These are phyloP conservation scores for Eurystomus gularis DNA, from an alignment of 2,113 vertebrate species.

Conservation along the genomic window DNA sequence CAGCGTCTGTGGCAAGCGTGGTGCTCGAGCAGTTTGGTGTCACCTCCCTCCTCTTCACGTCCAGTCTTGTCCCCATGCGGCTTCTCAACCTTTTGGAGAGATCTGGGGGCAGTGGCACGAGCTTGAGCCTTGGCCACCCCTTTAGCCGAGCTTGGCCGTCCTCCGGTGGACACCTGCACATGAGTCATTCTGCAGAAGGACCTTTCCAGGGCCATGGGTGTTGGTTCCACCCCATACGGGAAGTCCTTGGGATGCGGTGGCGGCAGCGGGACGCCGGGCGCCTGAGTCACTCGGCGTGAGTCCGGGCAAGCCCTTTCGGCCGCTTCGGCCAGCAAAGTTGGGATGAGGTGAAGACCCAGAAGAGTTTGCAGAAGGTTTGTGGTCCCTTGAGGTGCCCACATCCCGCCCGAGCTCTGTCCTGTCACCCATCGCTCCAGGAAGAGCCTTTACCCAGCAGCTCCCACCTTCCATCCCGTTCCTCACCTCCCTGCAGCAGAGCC, in stretches of 20 bases:
- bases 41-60: not conserved
- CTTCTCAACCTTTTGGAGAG: too few species aligned
- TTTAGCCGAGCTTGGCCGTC: not conserved
- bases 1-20: too few species aligned
- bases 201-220: not conserved
- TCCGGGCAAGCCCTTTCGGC: not conserved
- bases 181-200: not conserved
- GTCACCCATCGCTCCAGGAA: accelerated
- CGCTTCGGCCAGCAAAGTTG: accelerated
- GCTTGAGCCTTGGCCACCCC: too few species aligned
- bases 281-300: not conserved
- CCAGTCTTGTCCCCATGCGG: accelerated
- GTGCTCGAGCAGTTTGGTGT: too few species aligned
- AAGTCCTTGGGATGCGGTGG: not conserved
- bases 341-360: not conserved
- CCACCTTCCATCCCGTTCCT: not conserved
- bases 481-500: not conserved
- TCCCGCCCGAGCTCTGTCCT: not conserved
- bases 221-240: not conserved
- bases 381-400: not conserved
- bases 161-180: not conserved
- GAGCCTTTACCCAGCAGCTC: not conserved
- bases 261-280: too few species aligned
- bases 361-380: too few species aligned
- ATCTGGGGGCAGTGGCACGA: too few species aligned